Base-by-base conservation (phyloP, 2,888 invertebrate genomes). In the Zele albiditarsus region DNA sequence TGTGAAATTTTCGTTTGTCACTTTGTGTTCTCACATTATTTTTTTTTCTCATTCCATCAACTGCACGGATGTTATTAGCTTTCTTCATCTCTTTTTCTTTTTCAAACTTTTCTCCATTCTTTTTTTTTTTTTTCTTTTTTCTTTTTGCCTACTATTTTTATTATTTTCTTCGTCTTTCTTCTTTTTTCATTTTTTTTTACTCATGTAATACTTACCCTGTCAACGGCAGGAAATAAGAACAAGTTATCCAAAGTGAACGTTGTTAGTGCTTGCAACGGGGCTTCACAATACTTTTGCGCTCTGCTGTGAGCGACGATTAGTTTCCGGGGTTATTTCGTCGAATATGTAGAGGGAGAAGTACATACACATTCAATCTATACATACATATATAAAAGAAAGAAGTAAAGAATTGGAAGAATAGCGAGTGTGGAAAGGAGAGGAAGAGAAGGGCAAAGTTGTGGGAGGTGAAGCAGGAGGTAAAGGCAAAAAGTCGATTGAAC, bases 401-500 rank as follows among this genome's bases (percentile, higher is more conserved):
- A 75, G 80, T 76, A 74, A 77, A 77, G 73, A 71, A 67, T 58
- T 66, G 58, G 49, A 72, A 53, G 33, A 49, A 38, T 65, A 14
- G 28, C 10, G 49, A 27, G 46, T 6, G 67, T 10, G 49, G 25
- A 28, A 28, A 46, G 23, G 68, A 20, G 67, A 57, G 53, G 31
- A 31, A 38, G 49, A 2, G 71, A 69, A 71, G 60, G 60, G 63
- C 33, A 46, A 65, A 31, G 74, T 73, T 23, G 69, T 57, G 46
- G 66, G 28, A 75, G 79, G 79, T 71, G 81, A 77, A 82, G 60
- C 60, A 38, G 53, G 53, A 53, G 53, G 53, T 53, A 20, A 53
- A 53, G 20, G 53, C 53, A 53, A 63, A 83, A 86, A 87, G 88
- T 86, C 89, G 89, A 89, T 89, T 87, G 89, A 89, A 87, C 89